Evolutionary conservation across 1,140 invertebrate genomes (phyloP).

Genomic region (Archegozetes longisetosus): DNA sequence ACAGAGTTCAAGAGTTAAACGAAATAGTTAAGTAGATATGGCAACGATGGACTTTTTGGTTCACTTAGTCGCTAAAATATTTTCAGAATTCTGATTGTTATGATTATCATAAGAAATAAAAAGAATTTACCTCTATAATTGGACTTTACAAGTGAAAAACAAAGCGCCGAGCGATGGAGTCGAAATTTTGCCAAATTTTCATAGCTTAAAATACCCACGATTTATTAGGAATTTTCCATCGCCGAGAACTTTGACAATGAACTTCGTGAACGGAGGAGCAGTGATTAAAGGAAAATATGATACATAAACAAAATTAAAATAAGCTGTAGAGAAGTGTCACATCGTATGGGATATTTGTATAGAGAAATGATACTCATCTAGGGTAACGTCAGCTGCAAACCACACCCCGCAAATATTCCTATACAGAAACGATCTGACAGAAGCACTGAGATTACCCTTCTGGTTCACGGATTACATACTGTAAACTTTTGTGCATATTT

Average conservation of each 20-base stretch:
- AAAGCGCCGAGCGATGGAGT: constrained; percentile 66
- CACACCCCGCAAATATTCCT: constrained; percentile 94
- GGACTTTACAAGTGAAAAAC: constrained; percentile 76
- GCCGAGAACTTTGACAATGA: constrained; percentile 81
- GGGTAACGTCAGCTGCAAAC: constrained; percentile 95
- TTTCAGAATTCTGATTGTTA: constrained; percentile 89
- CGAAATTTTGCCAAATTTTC: constrained; percentile 34
- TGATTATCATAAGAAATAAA: constrained; percentile 94
- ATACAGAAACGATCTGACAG: constrained; percentile 35
- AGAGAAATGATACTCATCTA: constrained; percentile 96
- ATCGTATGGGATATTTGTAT: constrained; percentile 75
- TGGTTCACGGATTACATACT: constrained; percentile 95
- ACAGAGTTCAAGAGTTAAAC: constrained; percentile 74
- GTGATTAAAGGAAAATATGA: constrained; percentile 86
- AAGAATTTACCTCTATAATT: constrained; percentile 80
- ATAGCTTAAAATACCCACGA: constrained; percentile 36
- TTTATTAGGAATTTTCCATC: constrained; percentile 72
- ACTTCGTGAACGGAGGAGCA: constrained; percentile 82
- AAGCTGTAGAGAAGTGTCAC: constrained; percentile 43
- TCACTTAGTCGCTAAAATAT: constrained; percentile 60
- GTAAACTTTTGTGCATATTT: constrained; percentile 37
- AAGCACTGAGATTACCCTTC: constrained; percentile 51
- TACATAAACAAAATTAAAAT: constrained; percentile 62
- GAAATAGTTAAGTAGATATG: constrained; percentile 73
- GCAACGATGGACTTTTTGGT: constrained; percentile 90